Base-by-base conservation (phyloP, 2,888 invertebrate genomes). In the Dryococelus australis region DNA sequence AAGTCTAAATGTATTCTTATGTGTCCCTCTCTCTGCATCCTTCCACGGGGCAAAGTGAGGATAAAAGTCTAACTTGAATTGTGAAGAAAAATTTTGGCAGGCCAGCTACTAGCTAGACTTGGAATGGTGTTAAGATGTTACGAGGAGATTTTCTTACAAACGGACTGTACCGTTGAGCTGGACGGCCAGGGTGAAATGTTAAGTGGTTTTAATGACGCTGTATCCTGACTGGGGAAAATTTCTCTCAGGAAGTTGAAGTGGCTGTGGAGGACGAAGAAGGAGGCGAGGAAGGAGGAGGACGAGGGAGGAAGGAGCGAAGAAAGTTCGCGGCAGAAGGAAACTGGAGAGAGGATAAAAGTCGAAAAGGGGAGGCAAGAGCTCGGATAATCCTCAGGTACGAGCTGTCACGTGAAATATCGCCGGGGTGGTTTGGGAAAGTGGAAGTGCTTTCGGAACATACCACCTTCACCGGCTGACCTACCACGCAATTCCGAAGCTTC, bases 131-230 rank as follows among this genome's bases (percentile, higher is more conserved):
- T 35, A 6, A 16, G 47, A 47, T 8, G 47, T 10, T 47, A 65
- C 10, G 8, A 65, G n/a, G 65, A 3, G n/a, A 65, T 65, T 65
- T 65, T 65, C 65, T 65, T n/a, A 9, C 24, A n/a, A 20, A n/a
- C 65, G 0, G 65, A 65, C 65, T 65, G n/a, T 65, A 65, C 65
- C 13, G 65, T 35, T 20, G 65, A 65, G 65, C n/a, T 8, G 65
- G 24, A 65, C 65, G n/a, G 65, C 65, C 65, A 65, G 65, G 65
- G 65, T 65, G 65, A 65, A 65, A 65, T 65, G 65, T 65, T 65
- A 65, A 65, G 65, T 65, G 65, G 65, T 65, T 65, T 65, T 65
- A 65, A 65, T 65, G 65, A 65, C 65, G 65, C 65, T 65, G 24
- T 65, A 65, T 65, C 65, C 65, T 65, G 65, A 65, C 65, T 65